A percentile compares a stretch with the other conserved stretches of the same genome.
phyloP scores from a whole-genome alignment of 1,140 invertebrate genomes.

The Orchestia grillus region DNA sequence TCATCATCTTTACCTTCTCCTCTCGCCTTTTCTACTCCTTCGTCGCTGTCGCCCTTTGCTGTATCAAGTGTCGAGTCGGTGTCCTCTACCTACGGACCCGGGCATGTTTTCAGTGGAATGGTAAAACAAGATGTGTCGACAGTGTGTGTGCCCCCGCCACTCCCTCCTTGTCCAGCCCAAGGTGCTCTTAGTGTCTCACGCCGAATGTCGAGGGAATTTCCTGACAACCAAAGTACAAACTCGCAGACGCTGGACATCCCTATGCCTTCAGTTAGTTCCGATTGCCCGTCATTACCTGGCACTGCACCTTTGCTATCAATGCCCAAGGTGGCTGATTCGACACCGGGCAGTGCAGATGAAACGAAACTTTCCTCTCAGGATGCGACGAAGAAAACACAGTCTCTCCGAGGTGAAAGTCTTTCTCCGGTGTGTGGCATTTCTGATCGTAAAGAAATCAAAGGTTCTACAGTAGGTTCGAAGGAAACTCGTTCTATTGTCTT shows the following conservation, averaged over 20 bases:
- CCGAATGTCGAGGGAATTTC: background rate
- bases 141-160: background rate
- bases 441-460: background rate
- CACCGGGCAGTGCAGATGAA: background rate
- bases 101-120: background rate
- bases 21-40: background rate
- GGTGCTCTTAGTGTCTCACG: background rate
- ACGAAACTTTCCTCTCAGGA: background rate
- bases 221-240: background rate
- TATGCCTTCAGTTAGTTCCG: background rate
- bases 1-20: background rate
- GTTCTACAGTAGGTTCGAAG: background rate
- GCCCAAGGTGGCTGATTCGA: background rate
- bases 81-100: background rate
- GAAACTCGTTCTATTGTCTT: slow-evolving; percentile 37
- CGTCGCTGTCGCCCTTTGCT: background rate
- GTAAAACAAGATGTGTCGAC: background rate
- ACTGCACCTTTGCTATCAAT: background rate
- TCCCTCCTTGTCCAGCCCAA: background rate
- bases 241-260: slow-evolving; percentile 2
- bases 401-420: background rate
- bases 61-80: background rate
- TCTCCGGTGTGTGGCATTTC: background rate
- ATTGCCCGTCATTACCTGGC: background rate
- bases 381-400: background rate